Conservation (phyloP, 2,888 invertebrate genomes). For the Lasioglossum pauxillum region DNA sequence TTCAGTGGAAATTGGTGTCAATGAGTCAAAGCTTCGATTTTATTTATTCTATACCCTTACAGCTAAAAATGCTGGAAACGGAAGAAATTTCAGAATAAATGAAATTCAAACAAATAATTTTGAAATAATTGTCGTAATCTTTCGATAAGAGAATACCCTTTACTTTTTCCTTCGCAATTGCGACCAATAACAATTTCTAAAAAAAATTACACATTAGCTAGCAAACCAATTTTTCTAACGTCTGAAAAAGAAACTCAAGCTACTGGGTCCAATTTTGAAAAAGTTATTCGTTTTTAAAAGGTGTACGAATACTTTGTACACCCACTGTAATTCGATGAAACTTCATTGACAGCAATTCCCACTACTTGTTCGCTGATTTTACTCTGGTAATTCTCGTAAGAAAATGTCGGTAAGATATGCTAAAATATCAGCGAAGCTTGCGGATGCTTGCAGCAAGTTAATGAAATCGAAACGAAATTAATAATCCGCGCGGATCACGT, state of each 20-base stretch:
- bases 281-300: no score
- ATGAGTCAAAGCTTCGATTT: neutral
- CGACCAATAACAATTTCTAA: no score
- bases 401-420: neutral
- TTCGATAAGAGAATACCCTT: neutral
- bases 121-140: neutral
- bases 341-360: no score
- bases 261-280: no score
- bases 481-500: constrained; percentile 8
- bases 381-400: neutral
- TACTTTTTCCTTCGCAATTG: no score
- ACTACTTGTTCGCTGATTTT: no score
- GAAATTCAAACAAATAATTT: neutral
- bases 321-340: no score
- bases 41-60: neutral
- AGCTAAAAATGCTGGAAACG: neutral
- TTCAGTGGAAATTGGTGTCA: neutral
- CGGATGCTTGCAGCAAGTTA: neutral
- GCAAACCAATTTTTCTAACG: no score
- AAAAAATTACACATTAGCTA: no score
- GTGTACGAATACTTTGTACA: no score
- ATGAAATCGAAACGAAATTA: constrained; percentile 7
- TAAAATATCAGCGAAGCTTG: neutral
- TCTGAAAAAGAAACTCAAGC: no score
- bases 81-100: neutral